These are phyloP conservation scores for Origma solitaria DNA, from an alignment of 2,113 vertebrate species.

Conservation along the genomic window DNA sequence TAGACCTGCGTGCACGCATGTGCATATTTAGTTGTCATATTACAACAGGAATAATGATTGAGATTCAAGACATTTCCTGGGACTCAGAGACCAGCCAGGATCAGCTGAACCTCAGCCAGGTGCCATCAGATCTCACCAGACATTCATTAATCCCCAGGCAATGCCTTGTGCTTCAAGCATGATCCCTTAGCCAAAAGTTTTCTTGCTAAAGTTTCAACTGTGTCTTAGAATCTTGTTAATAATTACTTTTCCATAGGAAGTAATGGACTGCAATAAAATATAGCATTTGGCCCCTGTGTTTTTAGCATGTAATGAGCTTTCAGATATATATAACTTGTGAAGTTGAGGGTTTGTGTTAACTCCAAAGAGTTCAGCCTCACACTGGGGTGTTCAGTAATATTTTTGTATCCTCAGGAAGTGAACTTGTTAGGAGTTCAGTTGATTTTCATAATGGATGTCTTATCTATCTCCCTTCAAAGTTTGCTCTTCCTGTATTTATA, in stretches of 20 bases:
- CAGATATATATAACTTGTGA: not conserved
- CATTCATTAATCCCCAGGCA: constrained; percentile 58
- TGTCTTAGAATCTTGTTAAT: not conserved
- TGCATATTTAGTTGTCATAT: not conserved
- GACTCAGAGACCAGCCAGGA: constrained; percentile 3
- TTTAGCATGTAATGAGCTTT: not conserved
- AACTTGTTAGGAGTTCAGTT: not conserved
- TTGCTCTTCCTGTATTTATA: not conserved
- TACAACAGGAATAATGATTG: constrained; percentile 13
- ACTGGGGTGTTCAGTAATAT: not conserved
- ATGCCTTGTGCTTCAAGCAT: constrained; percentile 12
- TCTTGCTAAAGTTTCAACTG: not conserved
- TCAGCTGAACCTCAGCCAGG: constrained; percentile 32
- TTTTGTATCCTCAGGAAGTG: not conserved
- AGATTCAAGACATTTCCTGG: constrained; percentile 25
- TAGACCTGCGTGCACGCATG: fast-evolving
- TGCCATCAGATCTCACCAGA: constrained; percentile 41
- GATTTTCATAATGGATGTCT: not conserved
- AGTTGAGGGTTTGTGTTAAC: not conserved
- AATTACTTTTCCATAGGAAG: not conserved
- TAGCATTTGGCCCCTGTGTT: fast-evolving
- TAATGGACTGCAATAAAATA: not conserved
- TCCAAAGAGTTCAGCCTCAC: not conserved
- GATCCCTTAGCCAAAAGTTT: constrained; percentile 20
- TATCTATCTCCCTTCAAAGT: not conserved